These are phyloP conservation scores for pig (Sus scrofa) DNA, from an alignment of 2,113 vertebrate genomes.

Conservation along the genomic window T2T-Sscrofa CM000829.6:56979001-56979500, in stretches of 20 bases:
- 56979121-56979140: background rate
- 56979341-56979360: background rate
- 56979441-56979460: accelerated
- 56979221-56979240: background rate
- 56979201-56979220: background rate
- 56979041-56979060: background rate
- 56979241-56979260: background rate
- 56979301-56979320: background rate
- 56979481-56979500: background rate
- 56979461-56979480: background rate
- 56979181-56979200: background rate
- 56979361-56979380: background rate
- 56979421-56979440: too few relatives aligned
- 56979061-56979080: background rate
- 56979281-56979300: background rate
- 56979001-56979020: background rate
- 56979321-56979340: background rate
- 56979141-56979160: background rate
- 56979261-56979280: background rate
- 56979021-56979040: background rate
- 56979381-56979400: background rate
- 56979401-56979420: background rate
- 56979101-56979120: background rate
- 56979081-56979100: background rate
- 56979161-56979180: background rate